Base-by-base conservation (phyloP, 1,140 invertebrate genomes). In the Platorchestia sp. region DNA sequence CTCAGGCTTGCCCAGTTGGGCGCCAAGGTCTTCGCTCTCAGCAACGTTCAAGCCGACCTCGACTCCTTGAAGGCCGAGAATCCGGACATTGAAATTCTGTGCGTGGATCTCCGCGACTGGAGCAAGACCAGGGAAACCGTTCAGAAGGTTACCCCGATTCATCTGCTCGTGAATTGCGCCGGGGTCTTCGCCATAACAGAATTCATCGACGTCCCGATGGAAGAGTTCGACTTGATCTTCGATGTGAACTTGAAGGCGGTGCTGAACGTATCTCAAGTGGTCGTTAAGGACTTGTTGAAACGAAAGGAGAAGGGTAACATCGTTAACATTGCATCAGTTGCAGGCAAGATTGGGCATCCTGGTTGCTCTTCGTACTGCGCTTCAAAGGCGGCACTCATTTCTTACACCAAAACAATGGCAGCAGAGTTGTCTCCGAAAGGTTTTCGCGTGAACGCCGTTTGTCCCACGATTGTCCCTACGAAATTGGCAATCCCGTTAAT, bases 381-480 rank as follows among this genome's bases (percentile, higher is more conserved):
- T 0, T 97, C 97, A 0, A 98, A 98, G 97, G 98, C 97, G 40
- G 98, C 98, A 36, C 95, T 98, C 0, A 98, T 98, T 96, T 97
- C 97, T 91, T 95, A 98, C 6, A 98, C 97, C 98, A 98, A 96
- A 97, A 98, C 43, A 0, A 98, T 99, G 98, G 99, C 99, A 0
- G 97, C 99, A 42, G 99, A 99, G 97, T 97, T 99, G 42, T 99
- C 99, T 0, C 98, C 98, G 0, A 97, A 98, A 96, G 98, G 98
- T 95, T 99, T 99, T 95, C 98, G 99, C 95, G 98, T 99, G 0
- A 99, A 99, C 97, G 97, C 98, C 95, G 98, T 99, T 0, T 99
- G 99, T 97, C 99, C 99, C 19, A 99, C 98, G 0, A 98, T 99
- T 0, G 98, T 99, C n/a, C 97, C 99, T 97, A 99, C 99, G 7